Conservation (phyloP, 2,113 vertebrate genomes). For the Marmota monax region DNA sequence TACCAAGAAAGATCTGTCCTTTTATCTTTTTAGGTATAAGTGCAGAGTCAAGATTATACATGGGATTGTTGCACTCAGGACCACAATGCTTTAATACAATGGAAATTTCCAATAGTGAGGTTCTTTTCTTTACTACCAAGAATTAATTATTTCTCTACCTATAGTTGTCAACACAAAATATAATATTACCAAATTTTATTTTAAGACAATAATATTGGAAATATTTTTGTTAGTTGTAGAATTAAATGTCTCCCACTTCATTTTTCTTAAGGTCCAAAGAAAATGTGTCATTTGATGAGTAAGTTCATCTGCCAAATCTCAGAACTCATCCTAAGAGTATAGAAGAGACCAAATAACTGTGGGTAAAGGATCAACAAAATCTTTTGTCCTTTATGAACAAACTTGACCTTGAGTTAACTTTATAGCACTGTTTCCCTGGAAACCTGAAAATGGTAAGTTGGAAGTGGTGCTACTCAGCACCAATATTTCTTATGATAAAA, state of each 20-base stretch:
- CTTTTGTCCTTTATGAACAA: constrained; percentile 40
- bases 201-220: constrained; percentile 27
- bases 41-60: background rate
- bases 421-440: constrained; percentile 32
- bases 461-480: background rate
- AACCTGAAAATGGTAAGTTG: constrained; percentile 24
- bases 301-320: background rate
- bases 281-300: background rate
- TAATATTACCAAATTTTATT: background rate
- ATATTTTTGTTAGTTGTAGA: constrained; percentile 39
- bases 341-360: background rate
- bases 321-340: background rate
- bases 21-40: background rate
- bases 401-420: constrained; percentile 10
- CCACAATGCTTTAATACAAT: background rate
- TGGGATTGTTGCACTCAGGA: background rate
- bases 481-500: constrained; percentile 28
- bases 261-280: background rate
- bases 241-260: background rate
- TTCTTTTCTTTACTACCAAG: background rate
- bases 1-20: background rate
- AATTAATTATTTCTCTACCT: background rate
- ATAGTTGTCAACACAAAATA: background rate
- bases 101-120: background rate
- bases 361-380: background rate